A percentile compares a stretch with the other conserved stretches of the same genome.
phyloP scores from a whole-genome alignment of 2,797 vertebrate species.

The Malurus leucopterus region DNA sequence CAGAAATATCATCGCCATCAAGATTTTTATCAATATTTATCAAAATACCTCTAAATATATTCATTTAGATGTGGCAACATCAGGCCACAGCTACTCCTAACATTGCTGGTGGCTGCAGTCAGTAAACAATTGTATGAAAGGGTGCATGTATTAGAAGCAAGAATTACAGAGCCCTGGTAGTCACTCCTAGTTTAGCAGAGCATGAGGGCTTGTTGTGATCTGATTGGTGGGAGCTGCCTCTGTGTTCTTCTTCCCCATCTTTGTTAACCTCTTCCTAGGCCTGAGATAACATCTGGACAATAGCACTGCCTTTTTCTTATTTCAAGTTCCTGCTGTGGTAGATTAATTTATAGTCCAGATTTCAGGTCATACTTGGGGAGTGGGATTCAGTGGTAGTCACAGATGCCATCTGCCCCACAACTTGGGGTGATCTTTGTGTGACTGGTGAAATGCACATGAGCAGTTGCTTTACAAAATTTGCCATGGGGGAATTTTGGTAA shows the following conservation, averaged over 20 bases:
- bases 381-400: not conserved
- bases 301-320: not conserved
- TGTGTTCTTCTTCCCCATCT: not conserved
- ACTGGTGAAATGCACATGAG: rapidly evolving
- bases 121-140: not conserved
- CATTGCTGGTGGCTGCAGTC: not conserved
- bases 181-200: not conserved
- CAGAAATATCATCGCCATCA: not conserved
- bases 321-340: not conserved
- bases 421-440: not conserved
- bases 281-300: not conserved
- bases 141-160: not conserved
- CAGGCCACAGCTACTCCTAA: not conserved
- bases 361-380: rapidly evolving
- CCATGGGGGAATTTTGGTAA: not conserved
- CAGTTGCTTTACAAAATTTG: not conserved
- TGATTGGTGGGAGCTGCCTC: not conserved
- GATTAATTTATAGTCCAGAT: not conserved
- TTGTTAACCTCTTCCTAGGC: not conserved
- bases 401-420: not conserved
- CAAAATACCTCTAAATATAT: not conserved
- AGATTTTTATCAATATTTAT: not conserved
- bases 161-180: not conserved
- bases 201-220: not conserved
- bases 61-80: not conserved